Evolutionary conservation across 2,113 vertebrate species (phyloP), one percentile per base, ranked within the genome.

Genomic region (Manacus vitellinus): DNA sequence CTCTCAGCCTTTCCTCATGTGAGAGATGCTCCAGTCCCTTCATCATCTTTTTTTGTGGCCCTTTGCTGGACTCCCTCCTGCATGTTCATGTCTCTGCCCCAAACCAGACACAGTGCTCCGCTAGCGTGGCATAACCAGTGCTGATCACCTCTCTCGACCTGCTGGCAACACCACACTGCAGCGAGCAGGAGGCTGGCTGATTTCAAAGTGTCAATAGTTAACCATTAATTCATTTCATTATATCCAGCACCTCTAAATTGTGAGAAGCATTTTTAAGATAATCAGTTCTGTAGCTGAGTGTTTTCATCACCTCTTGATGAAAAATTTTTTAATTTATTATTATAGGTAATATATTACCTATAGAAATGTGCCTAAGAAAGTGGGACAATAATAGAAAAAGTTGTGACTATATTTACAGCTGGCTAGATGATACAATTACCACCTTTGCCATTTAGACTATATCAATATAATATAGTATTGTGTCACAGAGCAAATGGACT

Each of bases 61-160:
- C 30, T 73, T 56, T 8, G 2, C 31, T 81, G n/a, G 44, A 61
- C 37, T 55, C 14, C 25, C 28, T 66, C 28, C 62, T 28, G 17
- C 16, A 28, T 24, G 27, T 44, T 46, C 11, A 2, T 24, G 15
- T 33, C 28, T 59, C 11, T 65, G 24, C n/a, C 73, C 58, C 19
- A 35, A 33, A 44, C 12, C 2, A 10, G 51, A 70, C 25, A 15
- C 0, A 1, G 10, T 49, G 17, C 27, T 51, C 59, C 25, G 25
- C 5, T 35, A 10, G 56, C 46, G 11, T 20, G 27, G 27, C 75
- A 35, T 56, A 30, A n/a, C 11, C 52, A 28, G 28, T 12, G 4
- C 31, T 30, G 9, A 83, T 16, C 31, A n/a, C 16, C n/a, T 78
- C 47, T 44, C 33, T 24, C 0, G 0, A 9, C 74, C 66, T 81